Evolutionary conservation across 1,140 invertebrate species (phyloP).

Genomic region (Euborellia annulipes): DNA sequence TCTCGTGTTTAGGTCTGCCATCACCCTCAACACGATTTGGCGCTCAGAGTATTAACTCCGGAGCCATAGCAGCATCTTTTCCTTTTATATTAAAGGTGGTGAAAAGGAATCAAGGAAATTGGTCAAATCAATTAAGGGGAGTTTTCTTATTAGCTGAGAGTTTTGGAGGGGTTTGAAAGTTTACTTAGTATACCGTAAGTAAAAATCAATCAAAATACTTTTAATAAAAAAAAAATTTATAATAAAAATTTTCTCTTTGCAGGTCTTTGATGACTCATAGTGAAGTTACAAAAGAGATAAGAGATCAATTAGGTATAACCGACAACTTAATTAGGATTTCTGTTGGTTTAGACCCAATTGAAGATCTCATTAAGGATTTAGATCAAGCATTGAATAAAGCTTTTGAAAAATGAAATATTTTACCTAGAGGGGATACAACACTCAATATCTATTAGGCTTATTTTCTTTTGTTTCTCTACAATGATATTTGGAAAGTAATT

Average conservation of each 20-base stretch:
- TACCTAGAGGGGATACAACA: too few species aligned
- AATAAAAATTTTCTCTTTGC: constrained; percentile 22
- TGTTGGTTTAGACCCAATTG: constrained; percentile 74
- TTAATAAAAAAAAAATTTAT: too few species aligned
- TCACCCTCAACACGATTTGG: too few species aligned
- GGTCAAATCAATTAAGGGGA: constrained; percentile 55
- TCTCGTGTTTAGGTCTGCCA: too few species aligned
- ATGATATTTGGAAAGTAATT: background rate
- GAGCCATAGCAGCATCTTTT: constrained; percentile 45
- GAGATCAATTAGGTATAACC: constrained; percentile 61
- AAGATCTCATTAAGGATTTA: constrained; percentile 77
- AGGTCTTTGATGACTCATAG: constrained; percentile 68
- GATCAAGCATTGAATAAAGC: constrained; percentile 49
- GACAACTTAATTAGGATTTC: constrained; percentile 83
- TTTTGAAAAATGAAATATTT: too few species aligned
- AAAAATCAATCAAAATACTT: too few species aligned
- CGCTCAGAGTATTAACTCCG: too few species aligned
- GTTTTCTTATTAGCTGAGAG: constrained; percentile 83
- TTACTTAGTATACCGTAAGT: constrained; percentile 73
- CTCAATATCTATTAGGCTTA: too few species aligned
- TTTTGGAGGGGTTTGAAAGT: constrained; percentile 89
- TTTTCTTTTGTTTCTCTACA: too few species aligned
- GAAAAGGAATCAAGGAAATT: constrained; percentile 39
- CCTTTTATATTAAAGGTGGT: constrained; percentile 36
- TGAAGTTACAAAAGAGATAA: constrained; percentile 56